Percentiles rank a stretch among this genome's conserved stretches.
Evolutionary conservation across 2,113 vertebrate genomes (phyloP).

Genomic region (Ochotona princeps): DNA sequence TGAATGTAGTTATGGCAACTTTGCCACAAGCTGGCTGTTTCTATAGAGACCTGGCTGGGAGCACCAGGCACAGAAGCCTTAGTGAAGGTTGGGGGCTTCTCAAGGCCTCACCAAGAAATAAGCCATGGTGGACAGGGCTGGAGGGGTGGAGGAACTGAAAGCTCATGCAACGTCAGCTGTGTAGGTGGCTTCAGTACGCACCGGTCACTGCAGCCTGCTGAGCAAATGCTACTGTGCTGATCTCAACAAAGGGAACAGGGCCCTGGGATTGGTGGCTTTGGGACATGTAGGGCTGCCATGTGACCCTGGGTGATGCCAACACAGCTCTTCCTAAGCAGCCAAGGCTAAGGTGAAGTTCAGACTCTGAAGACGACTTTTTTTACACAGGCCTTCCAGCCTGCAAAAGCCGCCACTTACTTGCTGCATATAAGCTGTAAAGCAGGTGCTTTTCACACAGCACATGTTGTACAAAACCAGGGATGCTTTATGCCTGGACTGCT

Average conservation of each 20-base stretch:
- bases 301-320: slow-evolving; percentile 68
- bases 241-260: slow-evolving; percentile 56
- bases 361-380: slow-evolving; percentile 52
- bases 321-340: slow-evolving; percentile 64
- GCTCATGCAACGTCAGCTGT: background rate
- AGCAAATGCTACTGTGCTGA: slow-evolving; percentile 64
- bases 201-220: slow-evolving; percentile 20
- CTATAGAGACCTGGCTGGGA: slow-evolving; percentile 49
- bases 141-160: background rate
- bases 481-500: background rate
- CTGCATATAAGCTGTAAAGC: slow-evolving; percentile 11
- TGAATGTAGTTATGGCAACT: slow-evolving; percentile 66
- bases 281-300: slow-evolving; percentile 20
- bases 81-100: slow-evolving; percentile 49
- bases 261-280: slow-evolving; percentile 62
- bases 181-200: slow-evolving; percentile 3
- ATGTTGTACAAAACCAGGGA: background rate
- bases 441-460: slow-evolving; percentile 50
- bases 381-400: slow-evolving; percentile 2
- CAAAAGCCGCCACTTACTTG: slow-evolving; percentile 32
- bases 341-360: slow-evolving; percentile 47
- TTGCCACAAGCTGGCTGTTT: slow-evolving; percentile 49
- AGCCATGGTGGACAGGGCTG: background rate
- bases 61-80: slow-evolving; percentile 25
- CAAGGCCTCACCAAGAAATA: background rate